A percentile compares a stretch with the other conserved stretches of the same genome.
phyloP scores from a whole-genome alignment of 1,140 invertebrate genomes.

The Orussus abietinus region DNA sequence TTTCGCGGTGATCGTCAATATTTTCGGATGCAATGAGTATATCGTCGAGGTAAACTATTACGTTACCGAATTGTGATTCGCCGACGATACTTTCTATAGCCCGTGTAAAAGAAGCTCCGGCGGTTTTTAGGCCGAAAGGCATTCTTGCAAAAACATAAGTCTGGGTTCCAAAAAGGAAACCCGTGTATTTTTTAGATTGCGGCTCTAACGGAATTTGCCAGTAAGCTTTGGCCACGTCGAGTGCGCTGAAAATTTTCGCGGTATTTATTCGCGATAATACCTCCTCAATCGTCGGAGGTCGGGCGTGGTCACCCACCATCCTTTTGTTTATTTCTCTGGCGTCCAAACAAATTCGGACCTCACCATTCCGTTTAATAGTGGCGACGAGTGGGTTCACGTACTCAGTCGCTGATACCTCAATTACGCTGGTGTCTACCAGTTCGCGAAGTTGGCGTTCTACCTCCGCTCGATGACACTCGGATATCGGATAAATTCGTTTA shows the following conservation, averaged over 20 bases:
- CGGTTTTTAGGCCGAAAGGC: slow-evolving; percentile 47
- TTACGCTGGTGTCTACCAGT: background rate
- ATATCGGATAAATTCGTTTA: background rate
- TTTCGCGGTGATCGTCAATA: slow-evolving; percentile 20
- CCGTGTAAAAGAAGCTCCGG: slow-evolving; percentile 44
- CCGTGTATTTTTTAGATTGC: slow-evolving; percentile 24
- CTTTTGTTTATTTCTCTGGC: background rate
- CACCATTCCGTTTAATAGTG: background rate
- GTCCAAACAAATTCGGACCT: background rate
- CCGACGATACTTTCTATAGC: slow-evolving; percentile 31
- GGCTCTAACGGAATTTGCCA: slow-evolving; percentile 31
- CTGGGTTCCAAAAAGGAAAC: slow-evolving; percentile 41
- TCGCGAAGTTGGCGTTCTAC: background rate
- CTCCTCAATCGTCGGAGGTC: background rate
- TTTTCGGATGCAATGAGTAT: slow-evolving; percentile 29
- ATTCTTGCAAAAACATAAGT: slow-evolving; percentile 48
- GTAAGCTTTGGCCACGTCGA: slow-evolving; percentile 33
- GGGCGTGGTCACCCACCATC: background rate
- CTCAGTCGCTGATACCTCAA: background rate
- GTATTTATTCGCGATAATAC: background rate
- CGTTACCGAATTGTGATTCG: slow-evolving; percentile 23
- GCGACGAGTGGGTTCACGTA: background rate
- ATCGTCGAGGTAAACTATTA: slow-evolving; percentile 32
- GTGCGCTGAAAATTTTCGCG: slow-evolving; percentile 24
- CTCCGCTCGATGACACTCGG: background rate